Base-by-base conservation (phyloP, 2,888 invertebrate species). In the Yponomeuta cagnagella region DNA sequence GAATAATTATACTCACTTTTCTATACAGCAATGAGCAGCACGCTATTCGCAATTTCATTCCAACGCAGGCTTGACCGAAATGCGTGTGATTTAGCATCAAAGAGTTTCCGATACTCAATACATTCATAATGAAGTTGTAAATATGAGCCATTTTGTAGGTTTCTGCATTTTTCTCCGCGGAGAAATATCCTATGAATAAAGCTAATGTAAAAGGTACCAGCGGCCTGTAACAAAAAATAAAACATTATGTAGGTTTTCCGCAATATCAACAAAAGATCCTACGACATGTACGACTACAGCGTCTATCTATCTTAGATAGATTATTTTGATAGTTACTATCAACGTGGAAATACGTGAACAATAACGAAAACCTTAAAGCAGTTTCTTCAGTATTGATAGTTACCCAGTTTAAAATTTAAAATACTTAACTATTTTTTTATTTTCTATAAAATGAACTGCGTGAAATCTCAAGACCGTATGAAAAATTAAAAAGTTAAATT, bases 21-120 rank as follows among this genome's bases (percentile, higher is more conserved):
- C 96, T 94, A 81, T 96, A 97, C 73, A 97, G 84, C n/a, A 97
- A 83, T 0, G 96, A 96, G 79, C 96, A 96, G 77, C 95, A 94
- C 0, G 97, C 96, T 71, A 97, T 93, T 76, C 97, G 88, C 71
- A 96, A 92, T 80, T 95, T 89, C 96, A 96, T 96, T 69, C 97
- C 97, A 68, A 96, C 93, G 75, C 95, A 93, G 75, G 93, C 88
- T 78, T 93, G 93, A 52, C 92, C 89, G 74, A 95, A 81, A 71
- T 83, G 86, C 31, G 89, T 76, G 76, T 95, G 96, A 82, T 97
- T 97, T 76, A 94, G 93, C 72, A 95, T 86, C 48, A 96, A 74
- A 30, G 95, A 89, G 70, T 93, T 94, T 2, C 92, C 63, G 73
- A 95, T 85, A 68, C 95, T 93, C 72, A 94, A 79, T 6, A 93